phyloP scores from a whole-genome alignment of 2,797 vertebrate species.

The Cryptoprocta ferox region DNA sequence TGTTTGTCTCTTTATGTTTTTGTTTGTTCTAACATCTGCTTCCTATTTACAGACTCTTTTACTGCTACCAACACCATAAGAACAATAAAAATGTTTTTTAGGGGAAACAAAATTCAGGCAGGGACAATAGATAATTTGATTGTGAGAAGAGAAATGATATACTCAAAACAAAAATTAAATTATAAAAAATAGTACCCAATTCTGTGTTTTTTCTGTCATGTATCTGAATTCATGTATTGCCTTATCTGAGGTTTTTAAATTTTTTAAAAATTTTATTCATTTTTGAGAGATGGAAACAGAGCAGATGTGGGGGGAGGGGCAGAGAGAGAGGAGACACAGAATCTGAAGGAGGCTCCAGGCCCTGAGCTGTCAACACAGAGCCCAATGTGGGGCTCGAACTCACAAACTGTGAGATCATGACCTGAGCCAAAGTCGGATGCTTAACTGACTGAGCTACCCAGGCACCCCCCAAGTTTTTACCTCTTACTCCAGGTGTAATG shows the following conservation, averaged over 20 bases:
- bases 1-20: background rate
- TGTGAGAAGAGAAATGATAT: background rate
- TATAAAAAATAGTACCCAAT: background rate
- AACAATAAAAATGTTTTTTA: background rate
- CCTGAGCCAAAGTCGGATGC: too few relatives aligned
- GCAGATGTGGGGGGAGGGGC: too few relatives aligned
- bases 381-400: too few relatives aligned
- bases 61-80: background rate
- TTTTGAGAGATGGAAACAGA: too few relatives aligned
- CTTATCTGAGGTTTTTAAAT: background rate
- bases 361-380: too few relatives aligned
- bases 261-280: too few relatives aligned
- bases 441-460: too few relatives aligned
- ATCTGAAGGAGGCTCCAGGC: too few relatives aligned
- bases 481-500: accelerated
- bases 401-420: too few relatives aligned
- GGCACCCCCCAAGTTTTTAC: too few relatives aligned
- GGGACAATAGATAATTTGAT: background rate
- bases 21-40: background rate
- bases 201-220: background rate
- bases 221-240: background rate
- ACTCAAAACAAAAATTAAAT: background rate
- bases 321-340: too few relatives aligned
- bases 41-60: background rate
- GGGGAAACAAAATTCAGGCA: background rate